These are phyloP conservation scores for Saccostrea cuccullata DNA, from an alignment of 1,140 invertebrate genomes.

Conservation along the genomic window DNA sequence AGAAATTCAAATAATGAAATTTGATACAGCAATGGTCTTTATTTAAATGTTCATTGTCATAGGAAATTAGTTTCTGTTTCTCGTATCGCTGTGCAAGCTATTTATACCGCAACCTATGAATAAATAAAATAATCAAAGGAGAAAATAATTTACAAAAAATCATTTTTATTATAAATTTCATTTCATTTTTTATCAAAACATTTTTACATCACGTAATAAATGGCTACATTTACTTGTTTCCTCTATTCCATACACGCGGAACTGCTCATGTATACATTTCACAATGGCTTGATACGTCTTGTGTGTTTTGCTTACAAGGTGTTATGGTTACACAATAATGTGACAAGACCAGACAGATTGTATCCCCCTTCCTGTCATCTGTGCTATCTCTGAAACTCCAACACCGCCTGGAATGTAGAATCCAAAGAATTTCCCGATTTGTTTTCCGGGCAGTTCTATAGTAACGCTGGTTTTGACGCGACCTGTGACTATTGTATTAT, in stretches of 20 bases:
- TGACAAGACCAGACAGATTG: constrained; percentile 20
- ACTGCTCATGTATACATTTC: neutral
- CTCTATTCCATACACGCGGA: neutral
- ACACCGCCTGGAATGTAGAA: neutral
- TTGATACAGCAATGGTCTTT: neutral
- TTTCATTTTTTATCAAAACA: neutral
- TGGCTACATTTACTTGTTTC: neutral
- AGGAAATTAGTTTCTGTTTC: too few relatives aligned
- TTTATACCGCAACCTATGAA: neutral
- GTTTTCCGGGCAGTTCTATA: neutral
- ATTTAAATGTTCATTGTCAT: neutral
- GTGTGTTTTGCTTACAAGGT: neutral
- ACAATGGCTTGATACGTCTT: neutral
- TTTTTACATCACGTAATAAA: neutral
- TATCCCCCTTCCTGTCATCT: neutral
- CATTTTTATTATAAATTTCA: too few relatives aligned
- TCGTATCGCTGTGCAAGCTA: too few relatives aligned
- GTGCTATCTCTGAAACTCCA: neutral
- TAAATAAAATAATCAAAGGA: neutral
- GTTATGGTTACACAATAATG: neutral
- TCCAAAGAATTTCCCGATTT: neutral
- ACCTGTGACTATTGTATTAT: neutral
- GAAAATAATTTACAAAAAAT: neutral
- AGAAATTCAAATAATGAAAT: too few relatives aligned
- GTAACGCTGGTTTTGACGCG: neutral